phyloP scores from a whole-genome alignment of 2,888 invertebrate genomes.

The Piscicola geometra region DNA sequence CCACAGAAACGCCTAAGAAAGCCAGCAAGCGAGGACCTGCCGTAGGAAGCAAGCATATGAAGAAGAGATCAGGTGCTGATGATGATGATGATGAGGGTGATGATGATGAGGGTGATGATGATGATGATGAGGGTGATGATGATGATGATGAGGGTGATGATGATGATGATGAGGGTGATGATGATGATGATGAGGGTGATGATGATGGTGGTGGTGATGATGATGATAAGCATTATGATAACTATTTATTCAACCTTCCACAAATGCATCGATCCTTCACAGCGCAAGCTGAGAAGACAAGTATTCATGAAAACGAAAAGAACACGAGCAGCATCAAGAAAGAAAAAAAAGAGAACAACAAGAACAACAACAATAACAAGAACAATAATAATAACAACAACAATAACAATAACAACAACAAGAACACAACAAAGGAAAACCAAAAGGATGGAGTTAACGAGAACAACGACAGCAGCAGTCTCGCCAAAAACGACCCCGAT shows the following conservation, averaged over 20 bases:
- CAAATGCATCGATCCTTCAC: too few species aligned
- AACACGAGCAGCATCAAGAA: too few species aligned
- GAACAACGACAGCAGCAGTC: too few species aligned
- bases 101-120: conserved; percentile 21
- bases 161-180: conserved; percentile 43
- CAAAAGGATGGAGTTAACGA: too few species aligned
- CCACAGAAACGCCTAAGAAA: too few species aligned
- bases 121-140: conserved; percentile 34
- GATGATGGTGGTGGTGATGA: conserved; percentile 50
- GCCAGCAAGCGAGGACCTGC: neutral
- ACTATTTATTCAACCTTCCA: too few species aligned
- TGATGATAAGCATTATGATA: conserved; percentile 1
- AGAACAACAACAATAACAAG: neutral
- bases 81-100: neutral
- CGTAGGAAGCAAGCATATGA: conserved; percentile 5
- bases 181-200: conserved; percentile 58
- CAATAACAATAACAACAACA: neutral
- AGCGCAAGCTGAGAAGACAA: too few species aligned
- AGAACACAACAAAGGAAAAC: too few species aligned
- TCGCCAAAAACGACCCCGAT: neutral
- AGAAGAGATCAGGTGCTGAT: conserved; percentile 11
- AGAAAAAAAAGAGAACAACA: too few species aligned
- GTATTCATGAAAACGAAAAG: too few species aligned
- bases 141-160: conserved; percentile 37
- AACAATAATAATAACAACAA: neutral